Evolutionary conservation across 2,888 invertebrate genomes (phyloP).

Genomic region (Apodemia mormo): DNA sequence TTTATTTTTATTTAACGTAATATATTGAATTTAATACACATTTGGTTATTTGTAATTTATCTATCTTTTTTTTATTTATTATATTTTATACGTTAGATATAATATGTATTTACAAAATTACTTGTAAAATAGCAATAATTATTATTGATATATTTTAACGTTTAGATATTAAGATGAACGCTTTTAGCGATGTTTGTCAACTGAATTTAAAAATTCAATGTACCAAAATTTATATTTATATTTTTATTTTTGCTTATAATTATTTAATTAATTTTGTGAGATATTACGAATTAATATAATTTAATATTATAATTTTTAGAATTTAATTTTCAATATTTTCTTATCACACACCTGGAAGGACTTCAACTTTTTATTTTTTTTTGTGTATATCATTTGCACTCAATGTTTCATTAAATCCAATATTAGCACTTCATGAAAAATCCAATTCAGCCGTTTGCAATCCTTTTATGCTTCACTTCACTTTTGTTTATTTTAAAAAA

Average conservation of each 20-base stretch:
- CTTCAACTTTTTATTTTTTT: constrained; percentile 21
- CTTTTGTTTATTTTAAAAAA: constrained; percentile 61
- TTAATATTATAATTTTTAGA: background rate
- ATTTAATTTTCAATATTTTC: background rate
- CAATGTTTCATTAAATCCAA: constrained; percentile 26
- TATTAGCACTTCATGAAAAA: constrained; percentile 42
- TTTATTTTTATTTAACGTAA: constrained; percentile 10
- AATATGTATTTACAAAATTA: too few species aligned
- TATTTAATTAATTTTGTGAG: background rate
- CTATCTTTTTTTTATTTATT: too few species aligned
- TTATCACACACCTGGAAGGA: constrained; percentile 18
- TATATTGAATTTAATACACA: background rate
- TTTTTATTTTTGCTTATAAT: background rate
- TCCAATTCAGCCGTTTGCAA: constrained; percentile 69
- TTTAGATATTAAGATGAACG: background rate
- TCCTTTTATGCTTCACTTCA: constrained; percentile 74
- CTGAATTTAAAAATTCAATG: background rate
- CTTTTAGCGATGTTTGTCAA: background rate
- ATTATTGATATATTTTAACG: background rate
- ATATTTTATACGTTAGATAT: too few species aligned
- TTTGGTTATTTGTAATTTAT: background rate
- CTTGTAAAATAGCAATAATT: background rate
- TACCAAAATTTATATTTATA: background rate
- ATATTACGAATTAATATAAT: background rate
- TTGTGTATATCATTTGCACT: constrained; percentile 26